Base-by-base conservation (phyloP, 2,113 vertebrate genomes). In the Sus scrofa region DNA sequence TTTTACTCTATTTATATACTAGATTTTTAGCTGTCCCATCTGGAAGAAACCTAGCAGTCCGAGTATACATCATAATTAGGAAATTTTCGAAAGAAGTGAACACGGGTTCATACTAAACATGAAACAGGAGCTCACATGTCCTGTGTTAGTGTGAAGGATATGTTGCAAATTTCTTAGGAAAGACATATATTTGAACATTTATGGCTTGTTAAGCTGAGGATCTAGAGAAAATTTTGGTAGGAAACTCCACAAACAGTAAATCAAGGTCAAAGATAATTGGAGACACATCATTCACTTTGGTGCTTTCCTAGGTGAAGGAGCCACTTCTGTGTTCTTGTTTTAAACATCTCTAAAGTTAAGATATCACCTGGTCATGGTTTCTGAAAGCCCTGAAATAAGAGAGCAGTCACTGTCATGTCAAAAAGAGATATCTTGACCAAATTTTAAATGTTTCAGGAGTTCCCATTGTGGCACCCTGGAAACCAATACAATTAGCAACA, bases 81-180 rank as follows among this genome's bases (percentile, higher is more conserved):
- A 6, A 8, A 27, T 7, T 32, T 50, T 39, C n/a, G 14, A 68
- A 13, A 81, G 9, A 68, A 4, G 11, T 15, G 63, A 63, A 30
- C 3, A 5, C 2, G 60, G 10, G 0, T 22, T 81, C 30, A 10
- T 20, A 16, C 0, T 18, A 13, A 77, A 65, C 7, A 30, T 7
- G 19, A 18, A 56, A 58, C 11, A 34, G 30, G 12, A 37, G 7
- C n/a, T 20, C 20, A 6, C 4, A 1, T 20, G 56, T 44, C 4
- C 9, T 85, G 5, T 65, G 37, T 10, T 44, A 15, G 5, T 73
- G n/a, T 54, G 84, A 62, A 63, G 16, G 50, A 22, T 27, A 12
- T 1, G 6, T 67, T 8, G 1, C 27, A 12, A 24, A 20, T 52
- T 50, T 30, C 15, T 44, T 58, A 50, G 58, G 10, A 86, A 50